Conservation (phyloP, 2,113 vertebrate genomes). For the Chiloscyllium plagiosum region DNA sequence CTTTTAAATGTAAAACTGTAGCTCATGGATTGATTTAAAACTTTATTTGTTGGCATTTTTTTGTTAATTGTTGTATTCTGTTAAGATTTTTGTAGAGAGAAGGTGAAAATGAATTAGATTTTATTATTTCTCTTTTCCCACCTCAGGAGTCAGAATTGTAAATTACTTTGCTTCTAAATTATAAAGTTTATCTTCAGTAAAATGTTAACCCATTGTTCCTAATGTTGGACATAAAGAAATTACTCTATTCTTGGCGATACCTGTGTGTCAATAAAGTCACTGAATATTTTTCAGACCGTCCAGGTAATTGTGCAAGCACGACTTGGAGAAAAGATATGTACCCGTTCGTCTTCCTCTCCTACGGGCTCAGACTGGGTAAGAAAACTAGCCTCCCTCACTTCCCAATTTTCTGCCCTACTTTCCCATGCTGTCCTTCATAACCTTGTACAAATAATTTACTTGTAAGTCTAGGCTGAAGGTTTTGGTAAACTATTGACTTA, state of each 20-base stretch:
- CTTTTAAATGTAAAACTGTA: not conserved
- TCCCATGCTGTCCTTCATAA: not conserved
- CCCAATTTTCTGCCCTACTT: not conserved
- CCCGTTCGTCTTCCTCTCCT: slow-evolving; percentile 89
- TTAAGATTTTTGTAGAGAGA: not conserved
- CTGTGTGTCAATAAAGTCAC: not conserved
- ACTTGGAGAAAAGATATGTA: slow-evolving; percentile 93
- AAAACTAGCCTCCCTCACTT: not conserved
- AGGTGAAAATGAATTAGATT: not conserved
- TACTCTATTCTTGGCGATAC: not conserved
- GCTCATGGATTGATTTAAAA: not conserved
- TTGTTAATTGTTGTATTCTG: not conserved
- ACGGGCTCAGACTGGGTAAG: slow-evolving; percentile 97
- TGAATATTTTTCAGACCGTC: slow-evolving; percentile 67
- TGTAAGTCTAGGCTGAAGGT: not conserved
- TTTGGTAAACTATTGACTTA: not conserved
- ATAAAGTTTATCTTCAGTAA: not conserved
- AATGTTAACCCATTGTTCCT: not conserved
- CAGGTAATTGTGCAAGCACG: slow-evolving; percentile 97
- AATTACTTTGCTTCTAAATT: not conserved
- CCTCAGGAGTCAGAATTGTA: not conserved
- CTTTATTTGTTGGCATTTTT: not conserved
- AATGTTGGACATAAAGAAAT: not conserved
- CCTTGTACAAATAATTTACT: not conserved
- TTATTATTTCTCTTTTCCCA: not conserved